phyloP scores from a whole-genome alignment of 2,113 vertebrate species.

The Aythya baeri region DNA sequence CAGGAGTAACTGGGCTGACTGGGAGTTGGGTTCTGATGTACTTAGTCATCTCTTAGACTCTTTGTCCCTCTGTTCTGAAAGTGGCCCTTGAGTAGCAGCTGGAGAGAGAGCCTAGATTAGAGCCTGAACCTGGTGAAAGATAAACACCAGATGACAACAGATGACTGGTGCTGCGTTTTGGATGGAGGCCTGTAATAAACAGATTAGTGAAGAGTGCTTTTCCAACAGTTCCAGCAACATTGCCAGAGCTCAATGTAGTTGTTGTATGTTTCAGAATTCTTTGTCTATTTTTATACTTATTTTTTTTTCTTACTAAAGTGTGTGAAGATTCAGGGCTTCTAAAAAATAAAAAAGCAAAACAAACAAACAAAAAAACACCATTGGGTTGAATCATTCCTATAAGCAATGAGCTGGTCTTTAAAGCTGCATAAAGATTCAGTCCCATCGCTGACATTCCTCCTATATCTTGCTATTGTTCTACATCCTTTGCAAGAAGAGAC shows the following conservation, averaged over 20 bases:
- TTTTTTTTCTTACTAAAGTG: neutral
- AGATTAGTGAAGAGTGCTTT: neutral
- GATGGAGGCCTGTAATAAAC: neutral
- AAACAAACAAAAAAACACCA: too few relatives aligned
- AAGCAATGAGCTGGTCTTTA: neutral
- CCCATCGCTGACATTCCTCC: neutral
- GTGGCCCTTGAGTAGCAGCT: neutral
- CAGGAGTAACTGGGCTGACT: neutral
- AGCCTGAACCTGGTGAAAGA: neutral
- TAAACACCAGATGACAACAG: neutral
- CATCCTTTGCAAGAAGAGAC: neutral
- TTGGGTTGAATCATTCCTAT: neutral
- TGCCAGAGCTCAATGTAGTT: neutral
- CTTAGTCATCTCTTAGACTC: neutral
- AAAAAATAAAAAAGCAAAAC: neutral
- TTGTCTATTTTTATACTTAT: neutral
- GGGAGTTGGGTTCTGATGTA: neutral
- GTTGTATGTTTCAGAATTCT: neutral
- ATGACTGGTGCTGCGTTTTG: neutral
- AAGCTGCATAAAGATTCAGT: neutral
- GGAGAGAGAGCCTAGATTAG: neutral
- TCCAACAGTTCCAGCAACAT: neutral
- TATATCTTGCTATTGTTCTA: neutral
- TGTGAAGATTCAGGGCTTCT: neutral
- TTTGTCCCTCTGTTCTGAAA: neutral